Conservation (phyloP, 2,888 invertebrate species). For the Tetrapedia diversipes region DNA sequence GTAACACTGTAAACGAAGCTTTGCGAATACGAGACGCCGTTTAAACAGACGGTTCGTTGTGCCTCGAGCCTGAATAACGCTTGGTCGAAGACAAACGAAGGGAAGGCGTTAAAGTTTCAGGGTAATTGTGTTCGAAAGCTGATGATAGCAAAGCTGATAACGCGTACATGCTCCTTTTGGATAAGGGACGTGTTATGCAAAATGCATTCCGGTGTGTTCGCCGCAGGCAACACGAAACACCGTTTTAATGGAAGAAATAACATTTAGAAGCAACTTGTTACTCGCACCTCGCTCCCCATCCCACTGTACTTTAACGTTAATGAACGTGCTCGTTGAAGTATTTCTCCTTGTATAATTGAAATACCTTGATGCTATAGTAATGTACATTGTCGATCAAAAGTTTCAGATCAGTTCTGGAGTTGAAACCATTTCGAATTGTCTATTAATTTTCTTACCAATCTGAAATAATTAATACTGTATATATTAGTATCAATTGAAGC, state of each 20-base stretch:
- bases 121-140: constrained; percentile 35
- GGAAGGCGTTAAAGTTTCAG: constrained; percentile 29
- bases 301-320: neutral
- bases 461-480: too few species aligned
- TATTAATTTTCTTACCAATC: too few species aligned
- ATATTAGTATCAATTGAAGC: neutral
- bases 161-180: constrained; percentile 33
- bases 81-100: neutral
- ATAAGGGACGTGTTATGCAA: constrained; percentile 41
- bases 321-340: neutral
- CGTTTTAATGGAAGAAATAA: constrained; percentile 23
- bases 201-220: constrained; percentile 3
- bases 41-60: neutral
- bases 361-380: neutral
- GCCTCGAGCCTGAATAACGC: constrained; percentile 4
- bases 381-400: too few species aligned
- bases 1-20: constrained; percentile 44
- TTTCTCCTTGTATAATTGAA: neutral
- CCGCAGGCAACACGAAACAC: neutral
- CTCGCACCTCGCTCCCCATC: too few species aligned
- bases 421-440: too few species aligned
- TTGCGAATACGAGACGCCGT: constrained; percentile 10
- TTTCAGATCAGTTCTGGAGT: too few species aligned
- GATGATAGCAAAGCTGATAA: constrained; percentile 49
- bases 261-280: constrained; percentile 15